Percentiles rank a stretch among this genome's conserved stretches.
Conservation (phyloP, 2,797 vertebrate species). For the Bradypus variegatus region DNA sequence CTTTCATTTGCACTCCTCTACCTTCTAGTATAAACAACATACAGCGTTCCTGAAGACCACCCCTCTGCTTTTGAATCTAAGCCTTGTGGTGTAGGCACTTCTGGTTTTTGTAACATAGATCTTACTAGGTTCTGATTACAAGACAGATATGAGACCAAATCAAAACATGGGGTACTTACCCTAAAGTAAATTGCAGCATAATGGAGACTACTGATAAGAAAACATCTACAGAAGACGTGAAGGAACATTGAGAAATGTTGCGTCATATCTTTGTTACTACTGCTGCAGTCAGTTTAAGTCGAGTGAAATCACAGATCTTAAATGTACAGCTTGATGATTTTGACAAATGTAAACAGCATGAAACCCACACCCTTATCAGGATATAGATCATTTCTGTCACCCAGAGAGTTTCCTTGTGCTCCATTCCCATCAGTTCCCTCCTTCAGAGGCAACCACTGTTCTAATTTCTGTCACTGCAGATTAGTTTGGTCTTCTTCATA, state of each 20-base stretch:
- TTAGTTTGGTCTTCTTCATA: background rate
- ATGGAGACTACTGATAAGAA: background rate
- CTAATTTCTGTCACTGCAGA: background rate
- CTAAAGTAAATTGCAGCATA: background rate
- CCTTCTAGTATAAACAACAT: rapidly evolving
- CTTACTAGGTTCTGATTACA: background rate
- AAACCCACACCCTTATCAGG: background rate
- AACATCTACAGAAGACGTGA: background rate
- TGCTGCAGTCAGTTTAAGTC: background rate
- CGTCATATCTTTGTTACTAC: background rate
- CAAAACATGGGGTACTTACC: background rate
- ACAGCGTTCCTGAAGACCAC: background rate
- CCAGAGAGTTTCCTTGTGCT: background rate
- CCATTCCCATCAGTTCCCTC: background rate
- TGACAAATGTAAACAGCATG: background rate
- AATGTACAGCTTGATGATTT: background rate
- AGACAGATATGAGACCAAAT: background rate
- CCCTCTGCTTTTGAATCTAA: background rate
- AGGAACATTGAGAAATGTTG: background rate
- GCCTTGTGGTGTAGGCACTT: background rate
- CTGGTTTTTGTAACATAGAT: background rate
- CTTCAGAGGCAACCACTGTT: background rate
- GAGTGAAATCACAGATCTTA: background rate
- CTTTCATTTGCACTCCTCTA: background rate
- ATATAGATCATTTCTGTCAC: background rate